phyloP scores from a whole-genome alignment of 23 tunicate species.

The Halocynthia aurantium region DNA sequence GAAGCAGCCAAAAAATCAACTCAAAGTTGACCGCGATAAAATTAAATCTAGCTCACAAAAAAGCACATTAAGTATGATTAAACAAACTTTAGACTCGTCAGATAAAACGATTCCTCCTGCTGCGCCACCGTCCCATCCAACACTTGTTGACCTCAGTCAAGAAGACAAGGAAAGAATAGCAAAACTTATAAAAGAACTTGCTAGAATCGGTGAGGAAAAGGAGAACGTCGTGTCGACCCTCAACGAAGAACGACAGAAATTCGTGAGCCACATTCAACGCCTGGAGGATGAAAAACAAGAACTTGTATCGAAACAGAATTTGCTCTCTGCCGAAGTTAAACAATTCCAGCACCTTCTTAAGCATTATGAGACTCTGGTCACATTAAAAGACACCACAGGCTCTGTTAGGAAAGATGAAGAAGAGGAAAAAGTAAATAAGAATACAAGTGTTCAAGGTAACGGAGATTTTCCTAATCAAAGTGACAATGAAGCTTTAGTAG shows the following conservation, averaged over 20 bases:
- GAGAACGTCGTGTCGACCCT: slow-evolving; percentile 32
- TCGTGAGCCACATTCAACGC: slow-evolving; percentile 24
- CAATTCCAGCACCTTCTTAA: slow-evolving; percentile 19
- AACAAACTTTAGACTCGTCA: too few relatives aligned
- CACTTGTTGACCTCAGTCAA: slow-evolving; percentile 51
- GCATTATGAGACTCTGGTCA: slow-evolving; percentile 15
- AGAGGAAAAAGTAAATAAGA: too few relatives aligned
- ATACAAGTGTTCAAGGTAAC: too few relatives aligned
- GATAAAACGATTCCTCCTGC: too few relatives aligned
- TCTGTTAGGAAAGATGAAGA: too few relatives aligned
- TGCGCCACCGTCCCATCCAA: neutral
- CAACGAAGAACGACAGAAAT: slow-evolving; percentile 39
- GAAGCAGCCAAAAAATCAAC: too few relatives aligned
- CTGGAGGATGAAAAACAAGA: slow-evolving; percentile 19
- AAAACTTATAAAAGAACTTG: slow-evolving; percentile 51
- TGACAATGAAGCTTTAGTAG: too few relatives aligned
- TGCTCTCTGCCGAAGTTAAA: slow-evolving; percentile 22
- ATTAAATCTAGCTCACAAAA: too few relatives aligned
- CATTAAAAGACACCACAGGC: slow-evolving; percentile 17
- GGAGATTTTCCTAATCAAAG: too few relatives aligned
- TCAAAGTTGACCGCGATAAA: too few relatives aligned
- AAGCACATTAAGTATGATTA: too few relatives aligned
- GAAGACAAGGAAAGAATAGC: slow-evolving; percentile 73
- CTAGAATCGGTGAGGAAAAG: slow-evolving; percentile 65
- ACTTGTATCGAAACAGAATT: slow-evolving; percentile 6